Evolutionary conservation across 1,140 invertebrate species (phyloP).

Genomic region (Polypedilum pembai): DNA sequence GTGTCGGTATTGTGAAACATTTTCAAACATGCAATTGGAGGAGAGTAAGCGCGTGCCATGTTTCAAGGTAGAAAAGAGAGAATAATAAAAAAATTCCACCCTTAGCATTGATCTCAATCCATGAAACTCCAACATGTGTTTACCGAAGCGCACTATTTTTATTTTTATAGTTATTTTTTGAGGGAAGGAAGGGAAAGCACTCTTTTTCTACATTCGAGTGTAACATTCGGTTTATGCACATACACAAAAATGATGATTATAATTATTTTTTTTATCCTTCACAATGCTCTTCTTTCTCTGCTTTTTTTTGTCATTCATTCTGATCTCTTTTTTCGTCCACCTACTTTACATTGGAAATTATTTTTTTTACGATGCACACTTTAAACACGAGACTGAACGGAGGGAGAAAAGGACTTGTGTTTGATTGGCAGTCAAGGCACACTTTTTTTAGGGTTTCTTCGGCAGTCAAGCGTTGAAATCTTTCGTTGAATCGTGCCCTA

Average conservation of each 20-base stretch:
- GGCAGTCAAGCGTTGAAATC: constrained; percentile 14
- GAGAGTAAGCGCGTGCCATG: background rate
- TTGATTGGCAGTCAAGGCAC: constrained; percentile 6
- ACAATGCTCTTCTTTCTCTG: background rate
- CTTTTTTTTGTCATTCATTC: constrained; percentile 17
- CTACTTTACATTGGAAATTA: constrained; percentile 23
- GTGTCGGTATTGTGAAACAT: constrained; percentile 16
- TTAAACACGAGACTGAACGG: background rate
- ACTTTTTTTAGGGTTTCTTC: background rate
- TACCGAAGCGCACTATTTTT: background rate
- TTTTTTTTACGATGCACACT: constrained; percentile 6
- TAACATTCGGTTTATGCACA: constrained; percentile 27
- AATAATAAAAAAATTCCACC: background rate
- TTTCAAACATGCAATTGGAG: background rate
- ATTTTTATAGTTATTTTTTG: background rate
- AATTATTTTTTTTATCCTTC: constrained; percentile 26
- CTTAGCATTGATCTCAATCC: constrained; percentile 24
- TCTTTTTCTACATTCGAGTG: background rate
- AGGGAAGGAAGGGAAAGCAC: constrained; percentile 21
- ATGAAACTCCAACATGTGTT: constrained; percentile 18
- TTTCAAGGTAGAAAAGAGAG: background rate
- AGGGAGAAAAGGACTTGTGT: background rate
- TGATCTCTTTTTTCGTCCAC: background rate
- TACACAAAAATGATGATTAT: constrained; percentile 20
- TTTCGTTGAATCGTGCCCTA: background rate